Evolutionary conservation across 2,888 invertebrate species (phyloP).

Genomic region (Lycocerus yunnanus): DNA sequence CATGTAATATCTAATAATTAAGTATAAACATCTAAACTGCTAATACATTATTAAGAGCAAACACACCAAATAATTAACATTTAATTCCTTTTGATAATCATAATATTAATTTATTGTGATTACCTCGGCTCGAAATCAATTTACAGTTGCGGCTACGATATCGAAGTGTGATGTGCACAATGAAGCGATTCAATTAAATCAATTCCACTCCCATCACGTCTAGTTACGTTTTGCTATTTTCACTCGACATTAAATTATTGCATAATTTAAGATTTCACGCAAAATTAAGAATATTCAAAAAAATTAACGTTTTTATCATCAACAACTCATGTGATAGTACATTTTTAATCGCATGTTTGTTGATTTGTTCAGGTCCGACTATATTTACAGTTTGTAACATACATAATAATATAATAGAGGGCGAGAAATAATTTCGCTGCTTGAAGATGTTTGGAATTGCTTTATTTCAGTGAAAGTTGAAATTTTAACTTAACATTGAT

Average conservation of each 20-base stretch:
- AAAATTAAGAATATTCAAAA: not conserved
- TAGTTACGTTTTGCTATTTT: slow-evolving; percentile 24
- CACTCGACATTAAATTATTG: not conserved
- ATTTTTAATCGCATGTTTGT: not conserved
- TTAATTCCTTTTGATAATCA: not conserved
- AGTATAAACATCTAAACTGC: not conserved
- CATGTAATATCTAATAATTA: not conserved
- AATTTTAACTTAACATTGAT: not conserved
- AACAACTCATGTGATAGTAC: not conserved
- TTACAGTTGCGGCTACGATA: slow-evolving; percentile 20
- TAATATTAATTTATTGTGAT: slow-evolving; percentile 15
- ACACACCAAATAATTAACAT: not conserved
- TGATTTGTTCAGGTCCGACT: not conserved
- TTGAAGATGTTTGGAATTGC: not conserved
- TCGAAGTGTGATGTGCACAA: slow-evolving; percentile 29
- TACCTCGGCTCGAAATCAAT: slow-evolving; percentile 16
- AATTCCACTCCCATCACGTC: slow-evolving; percentile 23
- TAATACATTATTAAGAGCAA: not conserved
- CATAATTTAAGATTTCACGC: not conserved
- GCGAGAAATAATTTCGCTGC: not conserved
- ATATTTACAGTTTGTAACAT: not conserved
- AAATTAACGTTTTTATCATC: not conserved
- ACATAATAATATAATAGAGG: too few species aligned
- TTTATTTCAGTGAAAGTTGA: not conserved
- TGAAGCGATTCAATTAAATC: slow-evolving; percentile 31